Evolutionary conservation across 2,797 vertebrate genomes (phyloP).

Genomic region (Holocentrus rufus): DNA sequence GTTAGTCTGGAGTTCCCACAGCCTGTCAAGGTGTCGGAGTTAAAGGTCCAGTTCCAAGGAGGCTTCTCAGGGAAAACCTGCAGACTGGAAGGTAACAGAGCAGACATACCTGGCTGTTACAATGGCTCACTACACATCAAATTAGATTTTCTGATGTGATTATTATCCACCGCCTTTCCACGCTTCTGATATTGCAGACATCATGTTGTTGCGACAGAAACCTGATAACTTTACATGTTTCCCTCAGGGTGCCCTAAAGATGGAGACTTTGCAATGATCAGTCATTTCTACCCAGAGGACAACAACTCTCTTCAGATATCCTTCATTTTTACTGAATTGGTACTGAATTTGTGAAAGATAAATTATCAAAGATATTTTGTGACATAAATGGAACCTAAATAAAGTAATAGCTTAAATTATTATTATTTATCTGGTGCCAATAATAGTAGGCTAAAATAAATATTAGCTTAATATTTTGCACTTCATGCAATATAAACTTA

Average conservation of each 20-base stretch:
- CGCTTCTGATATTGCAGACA: background rate
- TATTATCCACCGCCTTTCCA: background rate
- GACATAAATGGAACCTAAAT: background rate
- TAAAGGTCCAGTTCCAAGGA: constrained; percentile 96
- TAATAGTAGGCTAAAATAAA: background rate
- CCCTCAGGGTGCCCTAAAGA: constrained; percentile 82
- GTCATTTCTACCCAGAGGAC: constrained; percentile 90
- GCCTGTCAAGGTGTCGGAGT: constrained; percentile 79
- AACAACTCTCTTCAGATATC: constrained; percentile 93
- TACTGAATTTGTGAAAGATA: background rate
- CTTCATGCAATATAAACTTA: background rate
- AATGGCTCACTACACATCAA: background rate
- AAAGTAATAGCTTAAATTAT: background rate
- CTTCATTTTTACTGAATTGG: constrained; percentile 67
- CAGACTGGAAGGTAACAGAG: constrained; percentile 87
- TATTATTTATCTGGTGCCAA: background rate
- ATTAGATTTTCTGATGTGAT: background rate
- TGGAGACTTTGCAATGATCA: constrained; percentile 74
- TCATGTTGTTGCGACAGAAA: background rate
- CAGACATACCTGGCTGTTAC: background rate
- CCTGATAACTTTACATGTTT: constrained; percentile 25
- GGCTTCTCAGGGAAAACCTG: constrained; percentile 90
- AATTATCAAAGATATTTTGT: background rate
- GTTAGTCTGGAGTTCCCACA: constrained; percentile 89
- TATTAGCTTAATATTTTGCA: background rate